Base-by-base conservation (phyloP, 2,113 vertebrate genomes). In the Peromyscus californicus region DNA sequence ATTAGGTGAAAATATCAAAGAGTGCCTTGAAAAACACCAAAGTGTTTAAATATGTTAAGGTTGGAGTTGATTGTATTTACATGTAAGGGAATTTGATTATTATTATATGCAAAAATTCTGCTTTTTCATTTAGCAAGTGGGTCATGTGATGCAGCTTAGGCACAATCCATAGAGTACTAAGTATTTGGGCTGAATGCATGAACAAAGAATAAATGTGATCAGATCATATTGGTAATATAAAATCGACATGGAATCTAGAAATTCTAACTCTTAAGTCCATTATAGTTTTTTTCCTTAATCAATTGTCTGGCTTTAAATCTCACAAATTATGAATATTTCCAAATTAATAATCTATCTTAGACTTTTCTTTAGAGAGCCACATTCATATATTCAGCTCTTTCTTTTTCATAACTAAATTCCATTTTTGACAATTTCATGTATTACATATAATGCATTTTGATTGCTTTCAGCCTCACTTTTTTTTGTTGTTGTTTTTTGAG, bases 41-140 rank as follows among this genome's bases (percentile, higher is more conserved):
- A 11, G 12, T 67, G 5, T 93, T 51, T 33, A 87, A 78, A 75
- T 90, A 65, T 7, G 36, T n/a, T 90, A 90, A 75, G 24, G 54
- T 72, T 84, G 57, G 36, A 39, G 85, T 36, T 95, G 42, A 92
- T 79, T 79, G 57, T 7, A 51, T 96, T 88, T 88, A 69, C 24
- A 75, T 51, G 10, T 78, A 89, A 91, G 22, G n/a, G 89, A 84
- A 24, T 59, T 54, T 94, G 24, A 39, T 16, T 54, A 79, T n/a
- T 54, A 24, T 89, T 83, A 72, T 57, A 75, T 82, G 21, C 76
- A 70, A 72, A 76, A 86, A 48, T 70, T 90, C 10, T 70, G 29
- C 75, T 80, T 80, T 59, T 33, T 65, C 86, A 74, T 76, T 17
- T 70, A 87, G 10, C 17, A 87, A 87, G 65, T 82, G 48, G 24